These are phyloP conservation scores for Drosophila nasuta DNA, from an alignment of 1,140 invertebrate genomes.

Conservation along the genomic window DNA sequence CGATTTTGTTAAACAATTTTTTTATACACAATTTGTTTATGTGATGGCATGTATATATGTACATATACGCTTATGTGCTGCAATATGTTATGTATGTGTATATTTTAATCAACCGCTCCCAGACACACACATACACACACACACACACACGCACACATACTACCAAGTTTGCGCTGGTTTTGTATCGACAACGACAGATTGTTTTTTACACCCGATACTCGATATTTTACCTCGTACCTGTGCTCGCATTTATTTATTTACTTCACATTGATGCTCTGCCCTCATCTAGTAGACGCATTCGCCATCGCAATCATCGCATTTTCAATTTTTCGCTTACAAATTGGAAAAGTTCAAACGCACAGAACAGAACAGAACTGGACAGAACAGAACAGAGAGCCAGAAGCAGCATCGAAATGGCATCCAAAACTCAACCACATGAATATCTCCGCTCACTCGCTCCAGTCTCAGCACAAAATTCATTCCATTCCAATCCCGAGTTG, in stretches of 20 bases:
- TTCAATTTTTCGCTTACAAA: constrained; percentile 83
- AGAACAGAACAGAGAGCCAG: constrained; percentile 9
- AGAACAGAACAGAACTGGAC: constrained; percentile 4
- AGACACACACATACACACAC: constrained; percentile 43
- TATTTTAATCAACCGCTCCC: constrained; percentile 80
- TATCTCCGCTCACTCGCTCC: constrained; percentile 14
- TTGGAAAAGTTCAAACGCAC: constrained; percentile 81
- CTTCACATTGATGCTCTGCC: constrained; percentile 44
- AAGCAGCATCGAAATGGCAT: constrained; percentile 49
- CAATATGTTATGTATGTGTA: constrained; percentile 45
- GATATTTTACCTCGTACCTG: neutral
- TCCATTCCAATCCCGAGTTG: neutral
- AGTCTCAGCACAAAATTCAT: constrained; percentile 13
- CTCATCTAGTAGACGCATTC: constrained; percentile 28
- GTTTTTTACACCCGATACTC: constrained; percentile 53
- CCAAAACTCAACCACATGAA: constrained; percentile 16
- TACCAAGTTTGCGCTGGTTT: constrained; percentile 61
- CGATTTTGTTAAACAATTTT: constrained; percentile 74
- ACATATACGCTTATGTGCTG: constrained; percentile 15
- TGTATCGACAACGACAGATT: constrained; percentile 68
- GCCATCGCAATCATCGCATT: constrained; percentile 58
- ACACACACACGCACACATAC: constrained; percentile 36
- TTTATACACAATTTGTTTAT: constrained; percentile 55
- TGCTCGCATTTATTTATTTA: constrained; percentile 76
- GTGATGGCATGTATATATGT: constrained; percentile 11